These are phyloP conservation scores for Ophthalmolycus amberensis DNA, from an alignment of 2,113 vertebrate genomes.

Conservation along the genomic window DNA sequence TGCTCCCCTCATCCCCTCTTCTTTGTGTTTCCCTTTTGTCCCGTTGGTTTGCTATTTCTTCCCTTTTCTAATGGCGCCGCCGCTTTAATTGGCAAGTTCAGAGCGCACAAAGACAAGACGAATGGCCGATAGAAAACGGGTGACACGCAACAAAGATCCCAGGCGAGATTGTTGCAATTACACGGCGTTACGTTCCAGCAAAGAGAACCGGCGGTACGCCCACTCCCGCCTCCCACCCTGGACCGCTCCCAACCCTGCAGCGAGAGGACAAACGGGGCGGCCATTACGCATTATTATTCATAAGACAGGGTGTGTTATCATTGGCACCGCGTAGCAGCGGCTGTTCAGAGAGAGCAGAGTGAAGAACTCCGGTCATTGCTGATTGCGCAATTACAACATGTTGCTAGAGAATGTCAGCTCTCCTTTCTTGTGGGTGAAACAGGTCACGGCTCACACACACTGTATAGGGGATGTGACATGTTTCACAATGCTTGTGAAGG, in stretches of 20 bases:
- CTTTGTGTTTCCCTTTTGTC: slow-evolving; percentile 26
- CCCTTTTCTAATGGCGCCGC: not conserved
- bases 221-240: slow-evolving; percentile 58
- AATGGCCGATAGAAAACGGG: slow-evolving; percentile 43
- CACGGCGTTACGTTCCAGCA: slow-evolving; percentile 41
- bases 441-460: not conserved
- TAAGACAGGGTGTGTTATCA: slow-evolving; percentile 69
- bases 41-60: slow-evolving; percentile 5
- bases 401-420: slow-evolving; percentile 28
- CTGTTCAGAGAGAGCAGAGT: slow-evolving; percentile 53
- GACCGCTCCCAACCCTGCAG: slow-evolving; percentile 57
- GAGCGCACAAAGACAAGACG: slow-evolving; percentile 35
- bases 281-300: slow-evolving; percentile 73
- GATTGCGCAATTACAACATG: slow-evolving; percentile 70
- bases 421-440: slow-evolving; percentile 27
- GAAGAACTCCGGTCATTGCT: slow-evolving; percentile 57
- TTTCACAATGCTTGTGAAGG: slow-evolving; percentile 5
- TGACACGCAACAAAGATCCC: slow-evolving; percentile 56
- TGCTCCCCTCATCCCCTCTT: not conserved
- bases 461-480: not conserved
- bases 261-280: slow-evolving; percentile 64
- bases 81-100: slow-evolving; percentile 29
- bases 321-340: slow-evolving; percentile 55
- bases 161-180: slow-evolving; percentile 47
- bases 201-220: slow-evolving; percentile 42